Evolutionary conservation across 2,113 vertebrate species (phyloP).

Genomic region (Amphilophus citrinellus): DNA sequence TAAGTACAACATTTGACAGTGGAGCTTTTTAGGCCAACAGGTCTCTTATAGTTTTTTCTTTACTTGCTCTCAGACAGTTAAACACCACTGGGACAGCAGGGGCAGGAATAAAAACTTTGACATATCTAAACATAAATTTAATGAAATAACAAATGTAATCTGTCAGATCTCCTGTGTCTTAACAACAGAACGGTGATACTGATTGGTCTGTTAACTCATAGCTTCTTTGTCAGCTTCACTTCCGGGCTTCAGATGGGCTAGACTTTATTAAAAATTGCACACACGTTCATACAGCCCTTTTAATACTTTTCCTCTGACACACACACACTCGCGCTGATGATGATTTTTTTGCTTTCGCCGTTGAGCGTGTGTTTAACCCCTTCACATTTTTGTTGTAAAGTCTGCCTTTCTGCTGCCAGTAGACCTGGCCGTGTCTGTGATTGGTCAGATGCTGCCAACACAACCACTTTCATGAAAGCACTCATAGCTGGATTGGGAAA

Average conservation of each 20-base stretch:
- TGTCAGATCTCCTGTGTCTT: neutral
- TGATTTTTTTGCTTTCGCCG: neutral
- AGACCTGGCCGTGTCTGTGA: neutral
- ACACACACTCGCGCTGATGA: too few species aligned
- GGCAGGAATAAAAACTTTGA: too few species aligned
- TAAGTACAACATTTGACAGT: too few species aligned
- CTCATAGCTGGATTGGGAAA: neutral
- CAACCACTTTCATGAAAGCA: neutral
- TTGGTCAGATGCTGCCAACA: neutral
- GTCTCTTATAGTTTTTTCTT: neutral
- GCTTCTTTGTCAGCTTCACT: neutral
- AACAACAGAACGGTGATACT: neutral
- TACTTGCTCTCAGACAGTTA: neutral
- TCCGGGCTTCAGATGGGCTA: neutral
- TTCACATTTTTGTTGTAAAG: neutral
- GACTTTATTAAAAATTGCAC: neutral
- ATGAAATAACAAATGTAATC: neutral
- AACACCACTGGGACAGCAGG: neutral
- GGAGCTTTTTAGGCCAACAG: too few species aligned
- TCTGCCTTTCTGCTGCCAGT: neutral
- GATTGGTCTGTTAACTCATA: neutral
- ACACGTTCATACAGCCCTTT: neutral
- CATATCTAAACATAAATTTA: too few species aligned
- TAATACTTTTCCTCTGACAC: constrained; percentile 7
- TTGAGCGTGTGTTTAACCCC: neutral